Evolutionary conservation across 2,888 invertebrate species (phyloP).

Genomic region (Mylabris sibirica): DNA sequence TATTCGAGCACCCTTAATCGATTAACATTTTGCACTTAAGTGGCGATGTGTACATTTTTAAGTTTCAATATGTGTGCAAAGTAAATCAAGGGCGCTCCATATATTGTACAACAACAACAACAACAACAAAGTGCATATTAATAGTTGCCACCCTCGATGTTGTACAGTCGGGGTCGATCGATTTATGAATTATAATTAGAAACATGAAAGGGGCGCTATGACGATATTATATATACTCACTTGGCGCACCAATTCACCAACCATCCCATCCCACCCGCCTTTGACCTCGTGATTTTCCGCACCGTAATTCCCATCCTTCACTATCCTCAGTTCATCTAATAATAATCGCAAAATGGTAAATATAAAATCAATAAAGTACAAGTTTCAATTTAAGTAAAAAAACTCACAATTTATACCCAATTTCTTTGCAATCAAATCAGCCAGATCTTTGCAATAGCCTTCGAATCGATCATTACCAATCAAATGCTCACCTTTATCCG

Average conservation of each 20-base stretch:
- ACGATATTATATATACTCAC: slow-evolving; percentile 64
- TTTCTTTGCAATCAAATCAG: slow-evolving; percentile 80
- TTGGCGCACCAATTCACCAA: slow-evolving; percentile 86
- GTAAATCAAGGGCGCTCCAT: slow-evolving; percentile 27
- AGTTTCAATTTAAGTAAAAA: slow-evolving; percentile 13
- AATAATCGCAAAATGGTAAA: slow-evolving; percentile 41
- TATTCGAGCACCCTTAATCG: not conserved
- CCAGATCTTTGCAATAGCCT: slow-evolving; percentile 93
- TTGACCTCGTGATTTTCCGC: slow-evolving; percentile 76
- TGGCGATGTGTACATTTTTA: not conserved
- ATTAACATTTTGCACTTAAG: not conserved
- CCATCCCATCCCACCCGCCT: slow-evolving; percentile 88
- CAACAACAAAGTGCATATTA: slow-evolving; percentile 33
- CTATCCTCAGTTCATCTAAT: slow-evolving; percentile 84
- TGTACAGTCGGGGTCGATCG: slow-evolving; percentile 38
- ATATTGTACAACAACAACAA: too few relatives aligned
- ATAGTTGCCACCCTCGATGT: slow-evolving; percentile 23
- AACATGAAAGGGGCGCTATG: slow-evolving; percentile 14
- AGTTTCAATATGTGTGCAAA: slow-evolving; percentile 9
- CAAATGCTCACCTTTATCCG: slow-evolving; percentile 70
- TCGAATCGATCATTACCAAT: slow-evolving; percentile 81
- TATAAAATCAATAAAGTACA: not conserved
- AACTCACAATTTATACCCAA: slow-evolving; percentile 86
- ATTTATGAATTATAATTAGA: slow-evolving; percentile 44
- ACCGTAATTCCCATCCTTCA: slow-evolving; percentile 86